Base-by-base conservation (phyloP, 2,888 invertebrate genomes). In the Tenthredo distinguenda region DNA sequence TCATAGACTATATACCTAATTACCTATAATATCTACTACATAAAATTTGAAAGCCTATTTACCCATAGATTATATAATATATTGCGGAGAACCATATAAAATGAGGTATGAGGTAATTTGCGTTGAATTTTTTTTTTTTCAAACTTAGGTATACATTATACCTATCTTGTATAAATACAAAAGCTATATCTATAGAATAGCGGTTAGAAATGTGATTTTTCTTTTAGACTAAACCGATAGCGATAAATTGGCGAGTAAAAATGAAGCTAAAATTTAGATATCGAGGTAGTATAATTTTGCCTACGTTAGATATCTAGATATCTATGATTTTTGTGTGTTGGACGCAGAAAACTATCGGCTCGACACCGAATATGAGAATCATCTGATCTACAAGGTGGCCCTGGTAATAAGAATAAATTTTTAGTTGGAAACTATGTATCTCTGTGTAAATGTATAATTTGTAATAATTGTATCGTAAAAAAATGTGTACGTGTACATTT, bases 321-420 rank as follows among this genome's bases (percentile, higher is more conserved):
- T 90, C 88, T 92, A 91, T 92, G 88, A 90, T 92, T 92, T 92
- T 92, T 93, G 88, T 92, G 88, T 93, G 92, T 92, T 93, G 91
- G 94, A 95, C 95, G 95, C 96, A 99, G 99, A 99, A 95, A 99
- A 99, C 95, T 99, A 99, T 96, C 97, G 99, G 91, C 96, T 98
- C 94, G 98, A 99, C 95, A 98, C 98, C 94, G 97, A 98, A 94
- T 99, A 99, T 95, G 99, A 99, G 95, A 99, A 98, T 94, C 98
- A 99, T 95, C 96, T 99, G 94, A 98, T 99, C 95, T 97, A 98
- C 94, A 99, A 99, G 96, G 97, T 99, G 94, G 98, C 99, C 92
- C 96, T 99, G 96, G 97, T 97, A 93, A 93, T 92, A 86, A 91
- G 89, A 89, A 87, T 87, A 88, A 87, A 84, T 72, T 81, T 50